A percentile compares a stretch with the other conserved stretches of the same genome.
Conservation (phyloP, 2,888 invertebrate genomes). For the Galerucella calmariensis region DNA sequence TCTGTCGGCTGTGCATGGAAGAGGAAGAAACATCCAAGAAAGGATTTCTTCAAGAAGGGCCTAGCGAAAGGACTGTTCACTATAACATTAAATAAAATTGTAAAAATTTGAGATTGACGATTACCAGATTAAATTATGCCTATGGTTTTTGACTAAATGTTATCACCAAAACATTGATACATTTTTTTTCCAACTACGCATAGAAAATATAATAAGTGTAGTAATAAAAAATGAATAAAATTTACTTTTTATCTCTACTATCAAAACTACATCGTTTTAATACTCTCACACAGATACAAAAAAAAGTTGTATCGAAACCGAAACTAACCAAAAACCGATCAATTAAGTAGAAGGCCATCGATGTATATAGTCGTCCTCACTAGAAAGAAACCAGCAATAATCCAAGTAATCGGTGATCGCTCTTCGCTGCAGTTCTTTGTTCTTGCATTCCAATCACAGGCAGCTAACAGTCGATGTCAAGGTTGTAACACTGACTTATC, state of each 20-base stretch:
- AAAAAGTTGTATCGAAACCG: conserved; percentile 21
- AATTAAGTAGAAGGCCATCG: conserved; percentile 32
- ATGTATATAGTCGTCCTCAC: conserved; percentile 18
- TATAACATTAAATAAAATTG: too few species aligned
- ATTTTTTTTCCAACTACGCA: too few species aligned
- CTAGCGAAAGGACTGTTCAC: too few species aligned
- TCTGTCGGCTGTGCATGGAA: too few species aligned
- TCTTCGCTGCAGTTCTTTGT: conserved; percentile 46
- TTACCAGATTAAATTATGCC: too few species aligned
- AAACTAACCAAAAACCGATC: conserved; percentile 21
- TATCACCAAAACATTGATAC: too few species aligned
- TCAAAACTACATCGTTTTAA: not conserved
- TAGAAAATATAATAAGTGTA: too few species aligned
- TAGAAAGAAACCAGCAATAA: conserved; percentile 23
- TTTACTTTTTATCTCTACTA: not conserved
- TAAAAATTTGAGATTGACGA: too few species aligned
- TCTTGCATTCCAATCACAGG: conserved; percentile 41
- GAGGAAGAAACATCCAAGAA: too few species aligned
- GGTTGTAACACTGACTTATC: not conserved
- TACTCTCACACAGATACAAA: conserved; percentile 8
- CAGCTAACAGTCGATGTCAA: conserved; percentile 18
- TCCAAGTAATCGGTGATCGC: conserved; percentile 20
- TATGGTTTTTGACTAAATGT: too few species aligned
- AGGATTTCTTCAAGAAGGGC: too few species aligned
- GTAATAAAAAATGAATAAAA: too few species aligned